Evolutionary conservation across 2,888 invertebrate genomes (phyloP).

Genomic region (Linyphia triangularis): DNA sequence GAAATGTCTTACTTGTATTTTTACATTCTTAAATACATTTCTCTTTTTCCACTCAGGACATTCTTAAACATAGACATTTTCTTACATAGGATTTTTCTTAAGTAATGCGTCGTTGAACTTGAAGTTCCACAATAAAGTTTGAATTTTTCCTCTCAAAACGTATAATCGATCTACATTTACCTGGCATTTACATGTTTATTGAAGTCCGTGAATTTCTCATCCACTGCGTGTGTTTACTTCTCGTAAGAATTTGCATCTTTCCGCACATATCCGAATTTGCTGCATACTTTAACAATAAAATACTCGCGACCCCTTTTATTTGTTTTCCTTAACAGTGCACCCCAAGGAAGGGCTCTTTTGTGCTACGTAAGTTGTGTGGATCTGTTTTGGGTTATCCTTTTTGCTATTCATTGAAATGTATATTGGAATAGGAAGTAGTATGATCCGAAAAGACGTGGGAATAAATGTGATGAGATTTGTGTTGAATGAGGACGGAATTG

Average conservation of each 20-base stretch:
- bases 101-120: too few relatives aligned
- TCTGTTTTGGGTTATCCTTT: not conserved
- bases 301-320: not conserved
- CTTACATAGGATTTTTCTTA: too few relatives aligned
- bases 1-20: too few relatives aligned
- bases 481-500: too few relatives aligned
- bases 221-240: conserved; percentile 35
- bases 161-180: conserved; percentile 49
- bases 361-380: not conserved
- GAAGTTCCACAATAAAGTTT: not conserved
- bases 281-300: conserved; percentile 65
- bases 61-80: too few relatives aligned
- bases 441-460: too few relatives aligned
- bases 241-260: conserved; percentile 48
- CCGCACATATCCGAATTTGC: not conserved
- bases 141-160: conserved; percentile 1
- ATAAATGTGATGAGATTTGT: too few relatives aligned
- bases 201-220: conserved; percentile 63
- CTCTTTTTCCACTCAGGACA: too few relatives aligned
- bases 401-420: not conserved
- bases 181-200: conserved; percentile 66
- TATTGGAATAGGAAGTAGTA: not conserved
- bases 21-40: too few relatives aligned
- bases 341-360: not conserved
- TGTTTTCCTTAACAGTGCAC: not conserved